A percentile compares a stretch with the other conserved stretches of the same genome.
These are phyloP conservation scores for Bugula neritina DNA, from an alignment of 2,888 invertebrate genomes.

Conservation along the genomic window DNA sequence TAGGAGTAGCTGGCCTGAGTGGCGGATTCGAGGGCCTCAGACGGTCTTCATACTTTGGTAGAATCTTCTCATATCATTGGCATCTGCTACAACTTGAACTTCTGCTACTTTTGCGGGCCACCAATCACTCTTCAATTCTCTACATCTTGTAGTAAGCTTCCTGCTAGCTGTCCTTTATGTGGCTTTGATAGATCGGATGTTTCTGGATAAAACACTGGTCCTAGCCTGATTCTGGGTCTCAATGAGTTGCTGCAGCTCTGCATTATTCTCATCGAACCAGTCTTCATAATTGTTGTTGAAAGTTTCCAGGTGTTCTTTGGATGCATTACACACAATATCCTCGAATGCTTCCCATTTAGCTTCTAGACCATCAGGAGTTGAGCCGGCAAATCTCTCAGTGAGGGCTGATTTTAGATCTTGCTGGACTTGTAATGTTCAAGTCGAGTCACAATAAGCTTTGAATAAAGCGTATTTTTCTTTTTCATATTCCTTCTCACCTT, in stretches of 20 bases:
- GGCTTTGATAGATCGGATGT: not conserved
- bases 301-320: conserved; percentile 10
- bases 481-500: conserved; percentile 1
- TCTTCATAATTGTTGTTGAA: not conserved
- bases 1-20: conserved; percentile 3
- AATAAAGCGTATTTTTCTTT: not conserved
- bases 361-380: not conserved
- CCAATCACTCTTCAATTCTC: conserved; percentile 27
- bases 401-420: not conserved
- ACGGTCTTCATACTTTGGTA: no score
- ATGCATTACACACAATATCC: conserved; percentile 2
- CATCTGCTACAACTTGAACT: not conserved
- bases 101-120: conserved; percentile 15
- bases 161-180: no score
- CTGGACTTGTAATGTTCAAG: not conserved
- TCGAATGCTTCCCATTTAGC: conserved; percentile 1
- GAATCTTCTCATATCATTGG: no score
- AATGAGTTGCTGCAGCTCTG: not conserved
- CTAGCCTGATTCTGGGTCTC: not conserved
- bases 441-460: not conserved
- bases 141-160: conserved; percentile 9
- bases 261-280: no score
- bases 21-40: no score
- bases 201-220: not conserved
- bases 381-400: not conserved